Evolutionary conservation across 2,797 vertebrate species (phyloP), one percentile per base, ranked within the genome.

Genomic region (Malurus leucopterus): DNA sequence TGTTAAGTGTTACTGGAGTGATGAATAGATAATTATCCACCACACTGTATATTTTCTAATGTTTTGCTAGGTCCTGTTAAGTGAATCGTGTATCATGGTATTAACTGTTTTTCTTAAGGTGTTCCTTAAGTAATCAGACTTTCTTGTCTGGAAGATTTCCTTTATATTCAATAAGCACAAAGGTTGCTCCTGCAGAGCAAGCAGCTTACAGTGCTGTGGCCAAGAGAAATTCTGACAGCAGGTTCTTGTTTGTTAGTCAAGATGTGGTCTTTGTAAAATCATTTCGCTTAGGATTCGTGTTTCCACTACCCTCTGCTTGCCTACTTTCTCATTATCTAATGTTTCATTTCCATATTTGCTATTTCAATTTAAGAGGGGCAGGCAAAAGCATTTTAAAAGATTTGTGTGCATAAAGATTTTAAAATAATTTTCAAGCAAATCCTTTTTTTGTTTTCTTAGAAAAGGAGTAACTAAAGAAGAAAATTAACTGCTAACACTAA

Each of bases 1-100:
- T 34, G 2, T 22, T 22, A 24, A 72, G 40, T 51, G 15, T 11
- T 58, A 5, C 23, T 71, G 2, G 3, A 77, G 58, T 34, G 23
- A 58, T 61, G 47, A 63, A 67, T 15, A 34, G 20, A 59, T 41
- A 67, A 59, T 51, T 50, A 81, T 46, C 30, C 53, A 49, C 11
- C 44, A 17, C 6, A 19, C 5, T 36, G 22, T 40, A 2, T 26
- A 58, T 50, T 77, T 75, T n/a, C 30, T 65, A 29, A 46, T 15
- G 8, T 58, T 69, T 85, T 69, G 2, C 17, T 49, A 43, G 23
- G 23, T 72, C 24, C 21, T 58, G 3, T 55, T 38, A 65, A 49
- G 32, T 0, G 0, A 23, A 68, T 54, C 2, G 0, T 20, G 26
- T 50, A 29, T 15, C 30, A 22, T 1, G 4, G 22, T 72, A 58